Conservation (phyloP, 1,140 invertebrate species). For the Bicyclus anynana region DNA sequence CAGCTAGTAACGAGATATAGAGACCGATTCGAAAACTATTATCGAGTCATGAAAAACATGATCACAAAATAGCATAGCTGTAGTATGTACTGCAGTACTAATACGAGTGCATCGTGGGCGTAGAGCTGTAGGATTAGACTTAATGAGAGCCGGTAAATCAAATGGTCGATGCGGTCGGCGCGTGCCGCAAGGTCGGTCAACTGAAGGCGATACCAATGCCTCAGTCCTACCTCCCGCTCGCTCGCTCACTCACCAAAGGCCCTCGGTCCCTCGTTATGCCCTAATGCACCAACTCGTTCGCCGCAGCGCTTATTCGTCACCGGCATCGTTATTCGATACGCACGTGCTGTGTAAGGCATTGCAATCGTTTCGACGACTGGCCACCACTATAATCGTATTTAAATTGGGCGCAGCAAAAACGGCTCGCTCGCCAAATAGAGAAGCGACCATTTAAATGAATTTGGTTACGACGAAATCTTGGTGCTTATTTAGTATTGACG, state of each 20-base stretch:
- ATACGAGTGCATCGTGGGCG: constrained; percentile 22
- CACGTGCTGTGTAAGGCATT: constrained; percentile 55
- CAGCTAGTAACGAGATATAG: no score
- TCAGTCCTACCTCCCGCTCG: constrained; percentile 43
- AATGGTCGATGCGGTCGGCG: constrained; percentile 51
- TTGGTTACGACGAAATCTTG: constrained; percentile 48
- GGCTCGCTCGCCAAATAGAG: constrained; percentile 38
- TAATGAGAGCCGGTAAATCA: constrained; percentile 56
- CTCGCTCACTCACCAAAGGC: constrained; percentile 38
- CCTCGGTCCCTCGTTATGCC: constrained; percentile 33
- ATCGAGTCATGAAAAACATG: no score
- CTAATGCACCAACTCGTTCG: constrained; percentile 37
- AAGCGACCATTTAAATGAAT: constrained; percentile 52
- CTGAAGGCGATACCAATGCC: constrained; percentile 49
- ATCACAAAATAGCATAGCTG: no score
- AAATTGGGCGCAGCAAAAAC: constrained; percentile 52
- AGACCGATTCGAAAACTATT: no score
- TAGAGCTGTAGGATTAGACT: constrained; percentile 36
- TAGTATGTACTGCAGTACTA: constrained; percentile 12
- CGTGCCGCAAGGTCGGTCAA: constrained; percentile 71
- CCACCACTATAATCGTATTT: constrained; percentile 59
- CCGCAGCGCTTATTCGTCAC: constrained; percentile 45
- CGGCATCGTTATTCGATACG: constrained; percentile 37
- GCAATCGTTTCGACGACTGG: constrained; percentile 45
- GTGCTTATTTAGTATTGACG: constrained; percentile 33